Evolutionary conservation across 2,113 vertebrate genomes (phyloP), one percentile per base, ranked within the genome.

Genomic region (Xiphophorus couchianus): DNA sequence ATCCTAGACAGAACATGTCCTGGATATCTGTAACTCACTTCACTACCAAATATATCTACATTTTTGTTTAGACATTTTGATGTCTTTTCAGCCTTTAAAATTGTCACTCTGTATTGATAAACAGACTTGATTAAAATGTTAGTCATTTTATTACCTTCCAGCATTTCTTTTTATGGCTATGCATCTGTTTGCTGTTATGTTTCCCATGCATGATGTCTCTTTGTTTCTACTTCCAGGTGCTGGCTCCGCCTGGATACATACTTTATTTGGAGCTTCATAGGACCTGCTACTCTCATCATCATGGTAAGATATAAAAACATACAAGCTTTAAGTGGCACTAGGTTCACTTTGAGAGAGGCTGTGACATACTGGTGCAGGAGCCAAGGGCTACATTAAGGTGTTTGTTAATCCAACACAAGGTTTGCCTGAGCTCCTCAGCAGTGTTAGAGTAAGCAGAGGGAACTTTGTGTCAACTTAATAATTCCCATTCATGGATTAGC

Each of bases 231-330:
- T 92, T 96, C 79, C 93, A 99, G 98, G 93, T 99, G 98, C 93
- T 99, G 98, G 98, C 95, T 99, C 31, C 95, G 98, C 80, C 95
- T 98, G 93, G 98, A 99, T 93, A 99, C 97, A 69, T 99, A 99
- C 93, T 99, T 99, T 91, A 99, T 99, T 94, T 99, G 98, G 98
- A 99, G 98, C 91, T 99, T 99, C 94, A 99, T 99, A 95, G 98
- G 98, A 89, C 98, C 98, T 0, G 98, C 97, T 54, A 99, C 98
- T 77, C 96, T 99, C 93, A 99, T 99, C 93, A 99, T 99, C 91
- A 99, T 99, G 98, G 98, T 99, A 93, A 96, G 95, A 85, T 29
- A 80, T 17, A 3, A 4, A 44, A 44, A 3, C 12, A 58, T 58
- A 78, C 67, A 29, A 48, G 58, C 68, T 51, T 48, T 61, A 74